Evolutionary conservation across 1,140 invertebrate genomes (phyloP), one percentile per base, ranked within the genome.

Genomic region (Brachionus paranguensis): DNA sequence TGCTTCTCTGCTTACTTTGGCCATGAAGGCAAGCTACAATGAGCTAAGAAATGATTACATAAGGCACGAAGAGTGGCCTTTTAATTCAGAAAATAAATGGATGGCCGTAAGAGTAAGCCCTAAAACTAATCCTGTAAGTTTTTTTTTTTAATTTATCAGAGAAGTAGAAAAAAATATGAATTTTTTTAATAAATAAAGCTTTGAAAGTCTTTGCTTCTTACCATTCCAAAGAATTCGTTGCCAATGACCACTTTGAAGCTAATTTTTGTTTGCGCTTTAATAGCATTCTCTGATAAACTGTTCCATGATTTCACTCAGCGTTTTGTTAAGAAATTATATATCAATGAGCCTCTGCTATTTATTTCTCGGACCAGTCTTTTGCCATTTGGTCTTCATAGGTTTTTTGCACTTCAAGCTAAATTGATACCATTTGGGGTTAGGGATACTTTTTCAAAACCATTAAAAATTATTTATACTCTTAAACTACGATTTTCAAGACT

Each of bases 41-140:
- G 78, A 94, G 68, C 89, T 94, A 0, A 89, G 92, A 29, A 93
- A 96, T 24, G 92, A 94, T 84, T 98, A 95, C 89, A 91, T 94
- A 3, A 91, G 96, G 74, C 89, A 98, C 3, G 93, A 98, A 88
- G 97, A 99, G 90, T 95, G 95, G 91, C 97, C 98, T 0, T 99
- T 99, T 88, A 94, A 92, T 86, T 98, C 96, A 0, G 97, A 99
- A 86, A 95, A 95, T 84, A 99, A 99, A 90, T 95, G 96, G 92
- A 99, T 99, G 98, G 94, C 94, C n/a, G 96, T 99, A 11, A 95
- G 95, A 90, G 96, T 94, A 88, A 92, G 93, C 50, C 92, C 93
- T 0, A 95, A 94, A 89, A 94, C 94, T 88, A 91, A 91, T 53
- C 91, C 93, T 86, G 92, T 92, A 88, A 91, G 91, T 85, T 33